These are phyloP conservation scores for Gymnothorax reevesii DNA, from an alignment of 2,797 vertebrate species.

Conservation along the genomic window DNA sequence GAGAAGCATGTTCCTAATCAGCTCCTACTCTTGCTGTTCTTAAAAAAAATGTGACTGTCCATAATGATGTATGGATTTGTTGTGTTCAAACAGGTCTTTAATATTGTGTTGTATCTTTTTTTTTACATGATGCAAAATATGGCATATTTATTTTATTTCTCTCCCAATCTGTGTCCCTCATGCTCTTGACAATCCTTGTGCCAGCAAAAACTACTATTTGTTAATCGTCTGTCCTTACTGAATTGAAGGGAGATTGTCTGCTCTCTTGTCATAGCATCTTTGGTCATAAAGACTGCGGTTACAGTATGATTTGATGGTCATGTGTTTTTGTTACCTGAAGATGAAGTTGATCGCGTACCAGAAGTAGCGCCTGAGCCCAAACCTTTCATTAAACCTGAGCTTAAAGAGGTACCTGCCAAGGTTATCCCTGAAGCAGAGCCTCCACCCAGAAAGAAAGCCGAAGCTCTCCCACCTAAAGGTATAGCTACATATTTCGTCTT, in stretches of 20 bases:
- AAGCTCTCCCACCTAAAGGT: constrained; percentile 78
- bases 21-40: constrained; percentile 31
- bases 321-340: constrained; percentile 72
- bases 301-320: constrained; percentile 40
- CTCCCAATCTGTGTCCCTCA: background rate
- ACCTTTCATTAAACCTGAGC: constrained; percentile 69
- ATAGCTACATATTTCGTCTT: constrained; percentile 49
- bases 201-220: background rate
- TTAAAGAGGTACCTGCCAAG: constrained; percentile 54
- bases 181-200: background rate
- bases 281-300: background rate
- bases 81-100: constrained; percentile 17
- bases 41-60: constrained; percentile 33
- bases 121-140: background rate
- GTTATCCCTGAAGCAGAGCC: constrained; percentile 53
- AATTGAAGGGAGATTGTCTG: background rate
- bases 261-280: background rate
- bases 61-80: background rate
- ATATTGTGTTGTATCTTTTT: background rate
- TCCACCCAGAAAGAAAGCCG: constrained; percentile 61
- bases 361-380: constrained; percentile 53
- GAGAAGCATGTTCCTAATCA: constrained; percentile 42
- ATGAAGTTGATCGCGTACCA: constrained; percentile 59
- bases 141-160: background rate
- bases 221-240: background rate